phyloP scores from a whole-genome alignment of 2,888 invertebrate genomes.

The Diaperis boleti region DNA sequence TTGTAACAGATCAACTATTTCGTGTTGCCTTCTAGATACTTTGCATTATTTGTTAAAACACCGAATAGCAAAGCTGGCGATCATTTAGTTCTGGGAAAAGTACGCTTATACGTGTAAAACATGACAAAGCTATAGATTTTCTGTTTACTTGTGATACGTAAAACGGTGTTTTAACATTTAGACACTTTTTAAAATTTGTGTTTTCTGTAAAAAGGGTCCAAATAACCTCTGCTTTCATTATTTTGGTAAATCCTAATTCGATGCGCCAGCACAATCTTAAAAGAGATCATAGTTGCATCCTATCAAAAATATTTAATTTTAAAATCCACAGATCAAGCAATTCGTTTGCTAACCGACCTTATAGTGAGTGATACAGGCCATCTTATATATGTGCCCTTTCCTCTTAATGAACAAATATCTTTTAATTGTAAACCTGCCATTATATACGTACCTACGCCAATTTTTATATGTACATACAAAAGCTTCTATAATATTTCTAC shows the following conservation, averaged over 20 bases:
- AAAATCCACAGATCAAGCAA: constrained; percentile 4
- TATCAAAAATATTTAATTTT: constrained; percentile 20
- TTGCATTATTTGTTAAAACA: constrained; percentile 54
- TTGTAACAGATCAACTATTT: constrained; percentile 27
- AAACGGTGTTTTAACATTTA: constrained; percentile 55
- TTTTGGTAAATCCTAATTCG: constrained; percentile 8
- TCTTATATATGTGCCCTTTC: constrained; percentile 19
- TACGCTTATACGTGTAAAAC: constrained; percentile 52
- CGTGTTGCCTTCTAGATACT: constrained; percentile 23
- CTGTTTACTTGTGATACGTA: constrained; percentile 43
- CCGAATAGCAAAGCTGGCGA: constrained; percentile 46
- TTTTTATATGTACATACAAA: constrained; percentile 59
- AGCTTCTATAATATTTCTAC: constrained; percentile 60
- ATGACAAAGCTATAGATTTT: constrained; percentile 37
- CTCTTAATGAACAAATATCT: constrained; percentile 38
- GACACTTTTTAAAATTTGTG: constrained; percentile 42
- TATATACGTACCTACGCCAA: constrained; percentile 62
- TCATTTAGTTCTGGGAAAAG: constrained; percentile 49
- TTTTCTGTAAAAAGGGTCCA: constrained; percentile 62
- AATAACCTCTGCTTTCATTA: constrained; percentile 55
- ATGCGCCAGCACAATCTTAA: constrained; percentile 16
- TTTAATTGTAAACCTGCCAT: constrained; percentile 61
- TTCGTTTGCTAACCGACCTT: constrained; percentile 1
- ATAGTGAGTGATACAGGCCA: constrained; percentile 6
- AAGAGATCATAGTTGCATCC: constrained; percentile 22